phyloP scores from a whole-genome alignment of 2,888 invertebrate genomes.

The Mythimna lalbum region DNA sequence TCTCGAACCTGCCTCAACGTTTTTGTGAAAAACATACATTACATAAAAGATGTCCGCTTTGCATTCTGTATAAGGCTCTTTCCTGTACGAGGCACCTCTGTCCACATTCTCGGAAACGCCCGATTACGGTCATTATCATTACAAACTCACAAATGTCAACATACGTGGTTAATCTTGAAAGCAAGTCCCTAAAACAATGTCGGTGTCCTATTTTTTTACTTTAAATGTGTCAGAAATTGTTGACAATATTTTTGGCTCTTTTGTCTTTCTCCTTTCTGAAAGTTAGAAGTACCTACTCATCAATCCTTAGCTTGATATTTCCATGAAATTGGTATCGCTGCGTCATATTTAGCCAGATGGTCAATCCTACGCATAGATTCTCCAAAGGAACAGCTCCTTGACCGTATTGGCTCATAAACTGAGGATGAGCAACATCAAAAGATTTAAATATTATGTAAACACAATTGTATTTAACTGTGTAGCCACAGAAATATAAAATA shows the following conservation, averaged over 20 bases:
- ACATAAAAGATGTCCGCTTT: constrained; percentile 34
- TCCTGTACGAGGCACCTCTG: constrained; percentile 54
- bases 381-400: constrained; percentile 3
- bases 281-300: neutral
- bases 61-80: constrained; percentile 52
- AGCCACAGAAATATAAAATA: constrained; percentile 49
- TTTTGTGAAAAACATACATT: constrained; percentile 36
- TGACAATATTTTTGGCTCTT: neutral
- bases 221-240: constrained; percentile 21
- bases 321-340: neutral
- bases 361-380: constrained; percentile 19
- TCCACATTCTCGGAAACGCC: constrained; percentile 64
- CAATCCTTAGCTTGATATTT: constrained; percentile 1
- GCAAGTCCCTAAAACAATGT: constrained; percentile 47
- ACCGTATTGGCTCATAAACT: neutral
- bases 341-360: constrained; percentile 22
- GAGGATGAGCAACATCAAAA: constrained; percentile 33
- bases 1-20: constrained; percentile 34
- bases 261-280: neutral
- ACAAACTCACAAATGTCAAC: constrained; percentile 64
- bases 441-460: constrained; percentile 47
- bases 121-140: constrained; percentile 66
- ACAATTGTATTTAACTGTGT: constrained; percentile 48
- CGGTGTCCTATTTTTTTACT: constrained; percentile 29
- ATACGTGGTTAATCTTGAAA: constrained; percentile 61